Evolutionary conservation across 1,140 invertebrate species (phyloP).

Genomic region (Chionoecetes opilio): DNA sequence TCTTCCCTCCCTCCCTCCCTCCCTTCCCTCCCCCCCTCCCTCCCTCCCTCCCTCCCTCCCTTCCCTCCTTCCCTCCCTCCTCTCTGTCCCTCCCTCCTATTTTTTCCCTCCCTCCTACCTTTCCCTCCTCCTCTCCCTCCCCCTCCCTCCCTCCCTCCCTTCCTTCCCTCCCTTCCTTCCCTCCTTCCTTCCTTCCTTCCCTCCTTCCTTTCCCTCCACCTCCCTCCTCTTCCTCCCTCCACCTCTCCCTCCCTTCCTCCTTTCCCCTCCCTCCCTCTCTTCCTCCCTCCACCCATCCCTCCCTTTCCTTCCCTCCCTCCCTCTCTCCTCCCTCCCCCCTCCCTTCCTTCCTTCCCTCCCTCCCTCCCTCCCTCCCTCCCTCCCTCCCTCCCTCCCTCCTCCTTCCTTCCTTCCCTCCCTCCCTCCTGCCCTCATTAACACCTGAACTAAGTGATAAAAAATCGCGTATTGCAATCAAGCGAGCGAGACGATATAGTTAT

Average conservation of each 20-base stretch:
- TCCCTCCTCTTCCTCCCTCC: not conserved
- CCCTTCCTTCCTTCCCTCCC: not conserved
- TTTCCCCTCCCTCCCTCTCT: not conserved
- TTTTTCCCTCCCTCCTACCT: not conserved
- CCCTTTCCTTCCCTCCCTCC: not conserved
- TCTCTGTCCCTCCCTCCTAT: not conserved
- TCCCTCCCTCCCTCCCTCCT: not conserved
- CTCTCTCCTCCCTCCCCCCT: not conserved
- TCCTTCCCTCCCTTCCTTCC: not conserved
- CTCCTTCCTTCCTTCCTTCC: not conserved
- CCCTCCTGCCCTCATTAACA: not conserved
- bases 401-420: not conserved
- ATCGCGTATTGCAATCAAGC: not conserved
- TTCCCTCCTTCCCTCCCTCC: not conserved
- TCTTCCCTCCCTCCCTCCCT: not conserved
- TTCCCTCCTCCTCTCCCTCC: not conserved
- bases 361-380: not conserved
- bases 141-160: too few relatives aligned
- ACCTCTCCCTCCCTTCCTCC: not conserved
- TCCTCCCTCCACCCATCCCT: not conserved
- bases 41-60: not conserved
- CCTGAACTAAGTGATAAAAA: not conserved
- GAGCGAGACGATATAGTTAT: not conserved
- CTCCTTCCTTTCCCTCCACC: not conserved
- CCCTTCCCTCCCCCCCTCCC: too few relatives aligned